Evolutionary conservation across 2,113 vertebrate species (phyloP), one percentile per base, ranked within the genome.

Genomic region (Gallinago paraguaiae): DNA sequence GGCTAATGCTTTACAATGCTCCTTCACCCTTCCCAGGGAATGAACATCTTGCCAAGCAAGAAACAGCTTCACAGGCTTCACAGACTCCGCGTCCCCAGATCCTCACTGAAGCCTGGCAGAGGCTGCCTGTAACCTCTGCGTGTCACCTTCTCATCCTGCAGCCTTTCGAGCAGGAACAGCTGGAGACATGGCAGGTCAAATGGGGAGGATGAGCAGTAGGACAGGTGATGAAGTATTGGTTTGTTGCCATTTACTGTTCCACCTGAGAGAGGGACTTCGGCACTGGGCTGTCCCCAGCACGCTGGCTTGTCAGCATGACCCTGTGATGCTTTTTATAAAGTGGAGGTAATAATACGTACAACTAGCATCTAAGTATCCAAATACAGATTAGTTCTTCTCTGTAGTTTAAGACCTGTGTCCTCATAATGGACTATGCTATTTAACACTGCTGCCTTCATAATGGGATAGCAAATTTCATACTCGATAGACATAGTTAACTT

Each of bases 41-140:
- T 5, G 5, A 51, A 72, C 17, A 48, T 11, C n/a, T 79, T 82
- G 16, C 43, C 35, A 39, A 81, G 16, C 10, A 37, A 88, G 30
- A 18, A 72, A 13, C 13, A 12, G 23, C 27, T 64, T 74, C 48
- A 39, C 15, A 43, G 14, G 39, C 0, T 1, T 8, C 2, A 7
- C 46, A 46, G 46, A 20, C 39, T 68, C 20, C 16, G 19, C 23
- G 22, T 35, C 27, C 35, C 7, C 70, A 65, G 50, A 76, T 30
- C 27, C 20, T 63, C 1, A 1, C 39, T 41, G 60, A 56, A 87
- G 46, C n/a, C 51, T 77, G 54, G 7, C 45, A 78, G 80, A 45
- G 39, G 51, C 37, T 87, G 56, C 65, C 82, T 68, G 33, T 59
- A 35, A 14, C 27, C 15, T 50, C 10, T 35, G 8, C 0, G 0